Conservation (phyloP, 2,113 vertebrate genomes). For the Gallinago media region DNA sequence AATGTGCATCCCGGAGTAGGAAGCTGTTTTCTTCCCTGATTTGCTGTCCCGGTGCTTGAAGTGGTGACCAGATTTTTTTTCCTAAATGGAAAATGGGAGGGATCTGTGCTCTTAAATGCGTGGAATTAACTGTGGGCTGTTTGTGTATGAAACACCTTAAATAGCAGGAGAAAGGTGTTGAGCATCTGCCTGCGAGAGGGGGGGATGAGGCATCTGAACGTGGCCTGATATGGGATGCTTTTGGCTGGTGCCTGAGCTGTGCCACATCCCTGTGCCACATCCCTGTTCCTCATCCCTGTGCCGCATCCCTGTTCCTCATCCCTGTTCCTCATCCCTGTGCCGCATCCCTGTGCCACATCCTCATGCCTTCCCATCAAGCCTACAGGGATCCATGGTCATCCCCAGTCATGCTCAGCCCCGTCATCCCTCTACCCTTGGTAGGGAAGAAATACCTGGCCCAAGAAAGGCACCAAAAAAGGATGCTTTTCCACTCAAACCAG, state of each 20-base stretch:
- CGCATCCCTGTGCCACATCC: not conserved
- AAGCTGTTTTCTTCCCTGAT: not conserved
- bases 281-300: not conserved
- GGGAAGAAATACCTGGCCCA: not conserved
- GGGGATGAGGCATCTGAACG: accelerated
- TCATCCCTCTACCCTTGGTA: not conserved
- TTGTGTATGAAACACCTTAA: not conserved
- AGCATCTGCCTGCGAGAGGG: not conserved
- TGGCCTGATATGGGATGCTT: not conserved
- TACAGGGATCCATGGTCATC: accelerated
- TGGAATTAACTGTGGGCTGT: not conserved
- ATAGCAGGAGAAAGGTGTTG: not conserved
- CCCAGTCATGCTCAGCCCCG: not conserved
- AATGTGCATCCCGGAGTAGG: accelerated
- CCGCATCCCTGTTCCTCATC: not conserved
- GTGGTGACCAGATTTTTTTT: not conserved
- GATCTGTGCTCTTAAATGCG: not conserved
- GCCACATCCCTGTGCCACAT: not conserved
- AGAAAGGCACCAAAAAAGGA: not conserved
- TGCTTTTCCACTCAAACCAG: not conserved
- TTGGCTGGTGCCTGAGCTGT: not conserved
- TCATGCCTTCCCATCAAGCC: not conserved
- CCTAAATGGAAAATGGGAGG: not conserved
- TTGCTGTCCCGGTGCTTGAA: not conserved
- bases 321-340: too few species aligned